These are phyloP conservation scores for Polydrusus pterygomalis DNA, from an alignment of 2,888 invertebrate species.

Conservation along the genomic window DNA sequence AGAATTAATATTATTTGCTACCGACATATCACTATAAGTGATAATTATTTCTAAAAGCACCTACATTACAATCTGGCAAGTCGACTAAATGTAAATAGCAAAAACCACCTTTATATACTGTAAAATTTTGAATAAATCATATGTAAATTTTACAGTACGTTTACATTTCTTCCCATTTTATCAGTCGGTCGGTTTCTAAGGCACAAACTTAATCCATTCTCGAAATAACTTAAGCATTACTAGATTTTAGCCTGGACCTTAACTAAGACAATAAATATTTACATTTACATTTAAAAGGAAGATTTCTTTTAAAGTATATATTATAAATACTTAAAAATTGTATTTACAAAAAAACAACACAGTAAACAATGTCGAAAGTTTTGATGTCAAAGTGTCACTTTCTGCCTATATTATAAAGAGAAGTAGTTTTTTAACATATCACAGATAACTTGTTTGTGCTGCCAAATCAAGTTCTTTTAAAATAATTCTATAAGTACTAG, in stretches of 20 bases:
- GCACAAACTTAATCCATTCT: constrained; percentile 43
- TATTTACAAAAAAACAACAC: constrained; percentile 44
- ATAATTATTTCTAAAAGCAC: constrained; percentile 45
- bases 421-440: constrained; percentile 11
- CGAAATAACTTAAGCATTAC: constrained; percentile 31
- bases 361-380: constrained; percentile 25
- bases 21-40: constrained; percentile 46
- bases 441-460: constrained; percentile 26
- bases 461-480: constrained; percentile 1
- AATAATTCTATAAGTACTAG: too few relatives aligned
- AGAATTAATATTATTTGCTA: constrained; percentile 26
- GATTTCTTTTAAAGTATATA: constrained; percentile 34
- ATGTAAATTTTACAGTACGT: constrained; percentile 24
- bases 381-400: constrained; percentile 36
- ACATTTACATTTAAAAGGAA: constrained; percentile 44
- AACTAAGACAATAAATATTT: constrained; percentile 46
- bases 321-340: constrained; percentile 42
- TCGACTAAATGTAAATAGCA: constrained; percentile 38
- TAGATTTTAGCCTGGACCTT: constrained; percentile 30
- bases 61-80: constrained; percentile 48
- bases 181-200: constrained; percentile 45
- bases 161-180: constrained; percentile 18
- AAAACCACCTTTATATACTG: constrained; percentile 28
- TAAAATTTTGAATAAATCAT: constrained; percentile 19
- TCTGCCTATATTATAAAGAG: neutral